Evolutionary conservation across 1,140 invertebrate genomes (phyloP), one percentile per base, ranked within the genome.

Genomic region (Helicoverpa armigera): DNA sequence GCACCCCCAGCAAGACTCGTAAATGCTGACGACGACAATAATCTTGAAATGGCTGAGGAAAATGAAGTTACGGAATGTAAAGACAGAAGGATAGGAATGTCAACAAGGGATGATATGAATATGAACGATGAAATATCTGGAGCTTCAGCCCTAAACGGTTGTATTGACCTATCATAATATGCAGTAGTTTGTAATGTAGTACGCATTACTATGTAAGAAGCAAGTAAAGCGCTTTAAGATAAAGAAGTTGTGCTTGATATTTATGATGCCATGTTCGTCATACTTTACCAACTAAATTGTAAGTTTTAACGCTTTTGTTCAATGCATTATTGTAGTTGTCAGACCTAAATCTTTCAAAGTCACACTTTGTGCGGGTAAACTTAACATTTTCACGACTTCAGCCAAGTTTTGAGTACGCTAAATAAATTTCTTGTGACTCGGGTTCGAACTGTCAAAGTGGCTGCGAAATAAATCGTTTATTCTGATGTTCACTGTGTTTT

Each of bases 301-400:
- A 65, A 31, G 13, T 63, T 76, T 29, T 51, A 51, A 10, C 9
- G 60, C 14, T 51, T n/a, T 29, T 50, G 74, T 54, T 43, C 29
- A 54, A 31, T 54, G 61, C 48, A 78, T 48, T 61, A 75, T 43
- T 65, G 75, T 78, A 78, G 50, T 78, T 18, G 75, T 78, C 51
- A 50, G 48, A 78, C 2, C 73, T 61, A 76, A 81, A 81, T 81
- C 65, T 76, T 77, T 81, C 73, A 81, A 76, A 69, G 80, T 81
- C 80, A 43, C 73, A 81, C 16, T 81, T 67, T 35, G 48, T 70
- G 50, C 31, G 63, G 63, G 48, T 54, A 48, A 81, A 81, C 73
- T 81, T 81, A 53, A 76, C 80, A 81, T 75, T 81, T 80, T 76
- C 79, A 69, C 79, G 31, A 75, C 70, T 81, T 60, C 65, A 69